Evolutionary conservation across 2,888 invertebrate genomes (phyloP), one percentile per base, ranked within the genome.

Genomic region (Melipona beecheii): DNA sequence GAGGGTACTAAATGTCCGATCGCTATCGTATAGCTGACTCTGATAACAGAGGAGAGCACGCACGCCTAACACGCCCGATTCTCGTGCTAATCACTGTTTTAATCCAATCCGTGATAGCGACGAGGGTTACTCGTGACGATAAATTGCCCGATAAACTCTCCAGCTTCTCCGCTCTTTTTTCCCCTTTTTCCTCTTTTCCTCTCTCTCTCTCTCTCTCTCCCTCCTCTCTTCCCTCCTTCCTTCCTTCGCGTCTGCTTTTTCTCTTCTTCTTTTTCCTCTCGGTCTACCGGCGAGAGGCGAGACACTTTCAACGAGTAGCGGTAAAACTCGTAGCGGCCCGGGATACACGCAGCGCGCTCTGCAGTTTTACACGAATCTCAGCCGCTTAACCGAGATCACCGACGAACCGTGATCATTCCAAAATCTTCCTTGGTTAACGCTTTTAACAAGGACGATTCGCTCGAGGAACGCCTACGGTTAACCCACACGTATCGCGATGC

Each of bases 1-100:
- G 92, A 90, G 91, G 89, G 83, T 92, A 92, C 93, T 91, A 92
- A 92, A 93, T 92, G 92, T 92, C 91, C 90, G 91, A 93, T 92
- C 89, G 89, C 90, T 93, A 93, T 93, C 92, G 87, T 78, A 86
- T 78, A 78, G 86, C 84, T 75, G 77, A 54, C 73, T 77, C 87
- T 76, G 89, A 90, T 90, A 89, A 90, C 83, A 69, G 78, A 76
- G 86, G 86, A 84, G 86, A 85, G 87, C 91, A 90, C 90, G 91
- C 90, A 90, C 87, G 87, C 69, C 89, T 84, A 89, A 90, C 89
- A 90, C 90, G 86, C 89, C 90, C 89, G 86, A 87, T 90, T 89
- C 90, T 84, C 88, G 90, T 88, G 90, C 92, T 92, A 92, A 92
- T 92, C 92, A 93, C 90, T 92, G 88, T 93, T 92, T 92, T 92